Base-by-base conservation (phyloP, 2,113 vertebrate genomes). In the Polypterus senegalus region DNA sequence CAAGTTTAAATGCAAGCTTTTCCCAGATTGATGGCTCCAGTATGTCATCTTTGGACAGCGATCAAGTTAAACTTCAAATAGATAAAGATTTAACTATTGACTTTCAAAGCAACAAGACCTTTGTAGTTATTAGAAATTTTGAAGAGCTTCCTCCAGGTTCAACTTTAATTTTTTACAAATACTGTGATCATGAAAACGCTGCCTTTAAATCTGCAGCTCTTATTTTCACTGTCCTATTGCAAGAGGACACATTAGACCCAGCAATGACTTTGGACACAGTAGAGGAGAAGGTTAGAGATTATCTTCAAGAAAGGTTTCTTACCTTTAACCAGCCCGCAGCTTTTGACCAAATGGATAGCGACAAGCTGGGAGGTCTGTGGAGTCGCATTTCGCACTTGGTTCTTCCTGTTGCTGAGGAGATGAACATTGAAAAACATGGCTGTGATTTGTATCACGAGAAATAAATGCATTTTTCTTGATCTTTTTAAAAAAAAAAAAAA, bases 91-190 rank as follows among this genome's bases (percentile, higher is more conserved):
- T 99, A 47, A 89, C 78, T 59, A 7, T 52, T 1, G 92, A 88
- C 0, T 98, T 98, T 58, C 68, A 77, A 7, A 79, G 75, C 0
- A 82, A 81, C 52, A 66, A 56, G 65, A 84, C 83, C 0, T 89
- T 90, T 3, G 95, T 92, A 0, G 86, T 97, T 54, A 71, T 98
- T 3, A 86, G 97, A 47, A 90, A 65, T 65, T 91, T 98, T 0
- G 94, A 96, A 58, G 81, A 88, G 66, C 82, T 99, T 7, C 95
- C 96, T 0, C 89, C 96, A 0, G 86, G 81, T 8, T 89, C 94
- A 71, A 91, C 93, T 0, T 82, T 98, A 6, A 99, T 99, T 73
- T 97, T 99, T 69, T 97, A 98, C 73, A 95, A 92, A 69, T 99
- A 98, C 66, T 98, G 96, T 0, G 96, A 97, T 72, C 94, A 99